Evolutionary conservation across 2,113 vertebrate genomes (phyloP).

Genomic region (Plectropomus leopardus): DNA sequence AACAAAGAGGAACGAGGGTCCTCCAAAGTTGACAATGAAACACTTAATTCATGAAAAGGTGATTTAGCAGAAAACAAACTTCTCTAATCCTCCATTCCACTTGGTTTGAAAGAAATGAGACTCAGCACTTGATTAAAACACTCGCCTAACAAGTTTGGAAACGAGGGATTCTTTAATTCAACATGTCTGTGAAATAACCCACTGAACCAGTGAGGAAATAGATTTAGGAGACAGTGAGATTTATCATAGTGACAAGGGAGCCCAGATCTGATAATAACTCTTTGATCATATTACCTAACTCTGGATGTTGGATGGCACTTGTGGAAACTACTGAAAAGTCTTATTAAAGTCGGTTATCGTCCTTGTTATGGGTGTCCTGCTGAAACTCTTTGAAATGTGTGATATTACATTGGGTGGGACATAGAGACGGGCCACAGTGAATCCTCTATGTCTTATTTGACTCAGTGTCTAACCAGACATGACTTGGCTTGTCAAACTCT

Average conservation of each 20-base stretch:
- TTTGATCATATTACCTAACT: slow-evolving; percentile 35
- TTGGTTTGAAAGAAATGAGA: background rate
- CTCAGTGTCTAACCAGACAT: slow-evolving; percentile 6
- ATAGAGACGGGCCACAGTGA: slow-evolving; percentile 6
- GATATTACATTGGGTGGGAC: slow-evolving; percentile 27
- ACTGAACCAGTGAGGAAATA: slow-evolving; percentile 25
- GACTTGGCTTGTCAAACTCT: slow-evolving; percentile 35
- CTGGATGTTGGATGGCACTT: slow-evolving; percentile 31
- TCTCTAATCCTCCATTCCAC: background rate
- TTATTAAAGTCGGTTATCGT: slow-evolving; percentile 57
- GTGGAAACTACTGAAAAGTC: slow-evolving; percentile 35
- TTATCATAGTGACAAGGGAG: slow-evolving; percentile 29
- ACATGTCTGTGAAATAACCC: slow-evolving; percentile 2
- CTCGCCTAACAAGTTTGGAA: background rate
- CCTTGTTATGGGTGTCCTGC: slow-evolving; percentile 25
- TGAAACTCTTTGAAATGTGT: slow-evolving; percentile 39
- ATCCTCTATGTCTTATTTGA: background rate
- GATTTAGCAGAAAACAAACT: background rate
- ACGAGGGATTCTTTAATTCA: slow-evolving; percentile 6
- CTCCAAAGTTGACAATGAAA: background rate
- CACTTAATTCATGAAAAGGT: background rate
- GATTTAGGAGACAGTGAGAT: slow-evolving; percentile 20
- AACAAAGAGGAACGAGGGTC: background rate
- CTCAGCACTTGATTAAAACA: slow-evolving; percentile 1
- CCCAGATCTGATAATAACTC: slow-evolving; percentile 46